phyloP scores from a whole-genome alignment of 2,113 vertebrate species.

The Halcyon senegalensis region DNA sequence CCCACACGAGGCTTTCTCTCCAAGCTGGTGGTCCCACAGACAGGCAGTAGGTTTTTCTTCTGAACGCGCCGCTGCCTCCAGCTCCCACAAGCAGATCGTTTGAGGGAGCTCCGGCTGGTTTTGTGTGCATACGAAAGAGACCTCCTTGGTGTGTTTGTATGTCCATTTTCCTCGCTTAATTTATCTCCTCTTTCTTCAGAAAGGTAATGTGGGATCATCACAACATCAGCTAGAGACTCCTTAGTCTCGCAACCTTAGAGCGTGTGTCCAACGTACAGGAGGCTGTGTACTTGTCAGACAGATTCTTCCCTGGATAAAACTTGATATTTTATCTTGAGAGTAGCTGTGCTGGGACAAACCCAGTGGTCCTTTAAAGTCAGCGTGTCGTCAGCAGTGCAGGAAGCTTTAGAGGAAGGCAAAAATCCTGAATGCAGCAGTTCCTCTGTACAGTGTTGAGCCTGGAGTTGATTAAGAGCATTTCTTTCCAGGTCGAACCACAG shows the following conservation, averaged over 20 bases:
- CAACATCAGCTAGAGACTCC: conserved; percentile 53
- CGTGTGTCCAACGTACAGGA: neutral
- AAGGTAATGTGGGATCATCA: conserved; percentile 62
- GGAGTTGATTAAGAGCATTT: conserved; percentile 27
- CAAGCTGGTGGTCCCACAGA: neutral
- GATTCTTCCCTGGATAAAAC: conserved; percentile 32
- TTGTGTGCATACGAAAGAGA: neutral
- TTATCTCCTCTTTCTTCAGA: conserved; percentile 72
- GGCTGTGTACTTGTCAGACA: conserved; percentile 37
- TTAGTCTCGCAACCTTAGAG: conserved; percentile 47
- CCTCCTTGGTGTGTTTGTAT: conserved; percentile 42
- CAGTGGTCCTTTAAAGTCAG: neutral
- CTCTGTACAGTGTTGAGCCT: neutral
- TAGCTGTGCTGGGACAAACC: conserved; percentile 1
- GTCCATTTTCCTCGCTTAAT: conserved; percentile 57
- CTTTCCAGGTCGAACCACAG: neutral
- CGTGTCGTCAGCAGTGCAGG: neutral
- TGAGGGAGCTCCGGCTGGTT: neutral
- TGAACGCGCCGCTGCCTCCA: neutral
- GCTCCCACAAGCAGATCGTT: neutral
- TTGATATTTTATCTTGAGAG: neutral
- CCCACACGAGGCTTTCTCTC: neutral
- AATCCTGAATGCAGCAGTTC: neutral
- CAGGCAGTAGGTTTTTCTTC: neutral
- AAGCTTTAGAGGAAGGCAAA: conserved; percentile 24